Conservation (phyloP, 2,113 vertebrate genomes). For the Malaclemys terrapin region DNA sequence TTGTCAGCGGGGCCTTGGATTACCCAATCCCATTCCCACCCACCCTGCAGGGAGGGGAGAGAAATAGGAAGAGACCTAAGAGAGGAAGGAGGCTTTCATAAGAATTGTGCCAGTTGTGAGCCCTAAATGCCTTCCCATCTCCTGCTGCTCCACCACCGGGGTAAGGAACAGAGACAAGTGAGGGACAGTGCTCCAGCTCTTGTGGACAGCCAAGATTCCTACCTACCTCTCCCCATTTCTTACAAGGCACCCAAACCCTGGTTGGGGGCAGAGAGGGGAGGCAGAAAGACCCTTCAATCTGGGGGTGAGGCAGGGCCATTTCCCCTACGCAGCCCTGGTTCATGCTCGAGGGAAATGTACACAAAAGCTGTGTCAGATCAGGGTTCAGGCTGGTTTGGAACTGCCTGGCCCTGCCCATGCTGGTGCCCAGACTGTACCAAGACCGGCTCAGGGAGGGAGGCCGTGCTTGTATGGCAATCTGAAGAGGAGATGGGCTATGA, state of each 20-base stretch:
- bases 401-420: not conserved
- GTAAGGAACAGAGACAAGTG: not conserved
- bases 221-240: not conserved
- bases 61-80: not conserved
- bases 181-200: too few species aligned
- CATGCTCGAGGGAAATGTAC: not conserved
- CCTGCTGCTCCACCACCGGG: not conserved
- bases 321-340: too few species aligned
- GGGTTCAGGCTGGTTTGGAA: not conserved
- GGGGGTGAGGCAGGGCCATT: not conserved
- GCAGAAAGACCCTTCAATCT: not conserved
- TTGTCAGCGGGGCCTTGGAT: not conserved
- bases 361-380: not conserved
- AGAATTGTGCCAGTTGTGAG: not conserved
- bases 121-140: not conserved
- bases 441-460: too few species aligned
- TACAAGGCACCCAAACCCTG: too few species aligned
- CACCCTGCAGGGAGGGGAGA: not conserved
- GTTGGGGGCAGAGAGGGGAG: too few species aligned
- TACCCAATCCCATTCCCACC: not conserved
- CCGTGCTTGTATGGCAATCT: too few species aligned
- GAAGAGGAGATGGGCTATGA: not conserved
- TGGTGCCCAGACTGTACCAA: too few species aligned
- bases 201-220: not conserved
- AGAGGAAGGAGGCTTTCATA: not conserved